These are phyloP conservation scores for Pseudochirops corinnae DNA, from an alignment of 2,797 vertebrate genomes.

Conservation along the genomic window DNA sequence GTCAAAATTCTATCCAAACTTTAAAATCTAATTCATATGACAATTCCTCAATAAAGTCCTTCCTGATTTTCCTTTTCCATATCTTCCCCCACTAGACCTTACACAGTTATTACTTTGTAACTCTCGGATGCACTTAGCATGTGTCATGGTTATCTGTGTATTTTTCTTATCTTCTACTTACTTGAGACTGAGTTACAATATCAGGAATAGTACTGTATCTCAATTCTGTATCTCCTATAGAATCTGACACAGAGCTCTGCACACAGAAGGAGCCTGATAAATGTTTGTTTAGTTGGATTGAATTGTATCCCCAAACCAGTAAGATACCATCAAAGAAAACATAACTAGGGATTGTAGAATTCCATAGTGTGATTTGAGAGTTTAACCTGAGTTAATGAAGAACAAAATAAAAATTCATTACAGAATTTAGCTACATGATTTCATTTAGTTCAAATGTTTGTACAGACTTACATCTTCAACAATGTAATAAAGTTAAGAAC, in stretches of 20 bases:
- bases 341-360: conserved; percentile 69
- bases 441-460: conserved; percentile 64
- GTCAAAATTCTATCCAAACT: background rate
- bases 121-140: background rate
- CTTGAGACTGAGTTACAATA: conserved; percentile 28
- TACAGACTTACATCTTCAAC: conserved; percentile 68
- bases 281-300: conserved; percentile 63
- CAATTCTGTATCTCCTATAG: background rate
- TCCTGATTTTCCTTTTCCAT: background rate
- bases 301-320: conserved; percentile 58
- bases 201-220: background rate
- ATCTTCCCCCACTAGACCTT: background rate
- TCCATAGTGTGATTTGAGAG: background rate
- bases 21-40: background rate
- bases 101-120: background rate
- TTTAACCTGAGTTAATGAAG: conserved; percentile 59
- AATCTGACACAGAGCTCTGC: background rate
- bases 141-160: background rate
- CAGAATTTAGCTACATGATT: conserved; percentile 59
- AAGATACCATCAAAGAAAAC: conserved; percentile 71
- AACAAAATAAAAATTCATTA: conserved; percentile 57
- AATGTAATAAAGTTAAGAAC: conserved; percentile 61
- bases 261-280: background rate
- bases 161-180: background rate
- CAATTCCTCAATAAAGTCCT: background rate